These are phyloP conservation scores for Athripsodes cinereus DNA, from an alignment of 2,888 invertebrate species.

Conservation along the genomic window DNA sequence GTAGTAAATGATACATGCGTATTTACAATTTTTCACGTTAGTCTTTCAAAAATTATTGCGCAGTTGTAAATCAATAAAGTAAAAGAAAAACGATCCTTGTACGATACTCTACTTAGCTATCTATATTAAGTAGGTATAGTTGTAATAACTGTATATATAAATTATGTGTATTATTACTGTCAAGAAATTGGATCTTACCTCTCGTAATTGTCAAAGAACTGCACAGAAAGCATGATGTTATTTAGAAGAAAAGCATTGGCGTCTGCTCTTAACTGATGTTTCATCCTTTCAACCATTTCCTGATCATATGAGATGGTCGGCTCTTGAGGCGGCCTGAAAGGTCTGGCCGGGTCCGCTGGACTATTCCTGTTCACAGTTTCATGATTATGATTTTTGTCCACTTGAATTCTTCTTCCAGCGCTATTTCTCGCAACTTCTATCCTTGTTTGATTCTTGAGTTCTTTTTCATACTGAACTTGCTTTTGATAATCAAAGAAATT, in stretches of 20 bases:
- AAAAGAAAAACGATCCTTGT: no score
- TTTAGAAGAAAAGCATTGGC: conserved; percentile 69
- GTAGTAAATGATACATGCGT: no score
- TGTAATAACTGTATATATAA: no score
- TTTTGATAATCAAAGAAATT: conserved; percentile 43
- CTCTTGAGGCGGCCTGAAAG: conserved; percentile 34
- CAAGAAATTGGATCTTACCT: conserved; percentile 56
- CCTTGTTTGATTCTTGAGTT: conserved; percentile 33
- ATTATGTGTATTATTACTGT: no score
- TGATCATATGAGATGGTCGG: conserved; percentile 40
- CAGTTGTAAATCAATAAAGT: no score
- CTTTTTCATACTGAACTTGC: conserved; percentile 37
- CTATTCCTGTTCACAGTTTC: conserved; percentile 26
- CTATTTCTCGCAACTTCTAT: background rate
- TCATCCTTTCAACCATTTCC: conserved; percentile 50
- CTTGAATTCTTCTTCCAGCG: conserved; percentile 30
- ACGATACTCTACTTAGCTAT: no score
- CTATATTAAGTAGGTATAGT: no score
- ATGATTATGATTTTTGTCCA: conserved; percentile 19
- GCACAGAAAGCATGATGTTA: conserved; percentile 66
- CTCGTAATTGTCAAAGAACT: conserved; percentile 75
- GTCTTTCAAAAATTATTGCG: no score
- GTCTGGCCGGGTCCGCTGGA: conserved; percentile 7
- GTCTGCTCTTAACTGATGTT: conserved; percentile 53
- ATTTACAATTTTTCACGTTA: no score